phyloP scores from a whole-genome alignment of 1,140 invertebrate genomes.

The Brachionus rotundiformis region DNA sequence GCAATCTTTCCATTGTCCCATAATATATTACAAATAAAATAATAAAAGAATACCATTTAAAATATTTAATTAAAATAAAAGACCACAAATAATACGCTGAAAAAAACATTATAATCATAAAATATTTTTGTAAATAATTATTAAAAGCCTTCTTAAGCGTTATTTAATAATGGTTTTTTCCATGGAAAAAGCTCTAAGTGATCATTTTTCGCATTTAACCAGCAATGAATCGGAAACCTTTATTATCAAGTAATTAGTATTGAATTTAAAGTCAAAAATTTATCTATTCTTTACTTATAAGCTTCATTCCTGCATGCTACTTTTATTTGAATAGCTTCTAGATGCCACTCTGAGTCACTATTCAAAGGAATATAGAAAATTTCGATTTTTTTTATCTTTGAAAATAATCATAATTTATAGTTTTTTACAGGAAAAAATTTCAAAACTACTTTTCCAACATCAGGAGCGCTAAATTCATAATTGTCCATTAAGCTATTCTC shows the following conservation, averaged over 20 bases:
- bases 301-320: slow-evolving; percentile 40
- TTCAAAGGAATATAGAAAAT: slow-evolving; percentile 48
- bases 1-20: no score
- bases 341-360: neutral
- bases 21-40: no score
- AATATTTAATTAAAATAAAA: no score
- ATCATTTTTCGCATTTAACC: slow-evolving; percentile 27
- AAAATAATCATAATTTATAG: neutral
- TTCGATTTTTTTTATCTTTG: slow-evolving; percentile 22
- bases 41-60: no score
- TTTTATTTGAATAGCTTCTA: slow-evolving; percentile 49
- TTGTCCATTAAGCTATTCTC: slow-evolving; percentile 47
- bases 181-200: slow-evolving; percentile 42
- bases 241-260: no score
- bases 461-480: slow-evolving; percentile 47
- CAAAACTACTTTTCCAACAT: slow-evolving; percentile 36
- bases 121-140: neutral
- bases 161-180: slow-evolving; percentile 1
- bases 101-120: no score
- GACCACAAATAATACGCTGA: no score
- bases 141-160: neutral
- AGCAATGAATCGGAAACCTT: slow-evolving; percentile 46
- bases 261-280: neutral
- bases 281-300: slow-evolving; percentile 11
- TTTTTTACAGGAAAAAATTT: no score